Conservation (phyloP, 1,140 invertebrate species). For the Apocrypta bakeri region DNA sequence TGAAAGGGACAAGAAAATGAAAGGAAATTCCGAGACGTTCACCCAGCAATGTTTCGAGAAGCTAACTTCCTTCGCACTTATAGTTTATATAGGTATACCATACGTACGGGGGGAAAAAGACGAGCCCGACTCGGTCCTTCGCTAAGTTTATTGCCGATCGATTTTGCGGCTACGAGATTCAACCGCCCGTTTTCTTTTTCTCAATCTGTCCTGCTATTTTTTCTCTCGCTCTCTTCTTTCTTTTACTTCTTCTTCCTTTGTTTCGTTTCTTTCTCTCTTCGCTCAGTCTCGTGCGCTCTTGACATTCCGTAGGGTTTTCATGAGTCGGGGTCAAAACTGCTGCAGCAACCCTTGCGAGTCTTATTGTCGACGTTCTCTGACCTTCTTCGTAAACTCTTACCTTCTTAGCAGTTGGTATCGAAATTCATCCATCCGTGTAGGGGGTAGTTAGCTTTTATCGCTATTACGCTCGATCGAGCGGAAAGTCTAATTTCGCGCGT, state of each 20-base stretch:
- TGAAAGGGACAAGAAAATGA: constrained; percentile 35
- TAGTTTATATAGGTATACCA: background rate
- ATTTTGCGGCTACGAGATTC: constrained; percentile 26
- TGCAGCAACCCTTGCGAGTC: background rate
- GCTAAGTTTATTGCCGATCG: constrained; percentile 29
- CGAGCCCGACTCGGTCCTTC: constrained; percentile 3
- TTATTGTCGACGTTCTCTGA: constrained; percentile 23
- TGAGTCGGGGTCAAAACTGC: background rate
- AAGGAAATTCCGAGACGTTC: constrained; percentile 23
- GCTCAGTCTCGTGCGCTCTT: constrained; percentile 25
- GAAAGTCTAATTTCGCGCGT: constrained; percentile 31
- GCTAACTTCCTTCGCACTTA: background rate
- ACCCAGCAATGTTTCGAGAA: constrained; percentile 4
- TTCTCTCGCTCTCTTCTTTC: background rate
- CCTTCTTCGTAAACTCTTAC: background rate
- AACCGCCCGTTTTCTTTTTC: constrained; percentile 9
- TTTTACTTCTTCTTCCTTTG: background rate
- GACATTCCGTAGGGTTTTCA: constrained; percentile 31
- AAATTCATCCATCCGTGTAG: background rate
- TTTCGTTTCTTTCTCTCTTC: background rate
- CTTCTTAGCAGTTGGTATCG: background rate
- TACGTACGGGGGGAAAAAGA: background rate
- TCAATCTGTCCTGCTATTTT: background rate
- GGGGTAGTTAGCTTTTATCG: constrained; percentile 5
- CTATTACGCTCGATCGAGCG: constrained; percentile 28